Percentiles rank a stretch among this genome's conserved stretches.
These are phyloP conservation scores for Axis porcinus DNA, from an alignment of 2,113 vertebrate species.

Conservation along the genomic window DNA sequence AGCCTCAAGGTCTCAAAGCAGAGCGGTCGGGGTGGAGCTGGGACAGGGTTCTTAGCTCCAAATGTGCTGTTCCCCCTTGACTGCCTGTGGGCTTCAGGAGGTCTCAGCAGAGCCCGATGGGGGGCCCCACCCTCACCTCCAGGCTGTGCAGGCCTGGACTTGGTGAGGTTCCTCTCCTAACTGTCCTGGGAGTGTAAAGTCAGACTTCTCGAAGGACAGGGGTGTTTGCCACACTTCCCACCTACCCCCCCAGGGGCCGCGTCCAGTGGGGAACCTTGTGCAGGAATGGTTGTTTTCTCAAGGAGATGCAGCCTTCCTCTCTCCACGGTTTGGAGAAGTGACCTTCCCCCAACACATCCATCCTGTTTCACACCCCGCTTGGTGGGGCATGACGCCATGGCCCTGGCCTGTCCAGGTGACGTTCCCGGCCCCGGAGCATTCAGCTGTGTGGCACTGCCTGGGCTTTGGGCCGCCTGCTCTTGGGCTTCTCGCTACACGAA, in stretches of 20 bases:
- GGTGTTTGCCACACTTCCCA: neutral
- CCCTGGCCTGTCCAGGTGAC: neutral
- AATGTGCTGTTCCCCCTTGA: neutral
- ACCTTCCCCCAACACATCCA: no score
- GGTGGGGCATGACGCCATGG: no score
- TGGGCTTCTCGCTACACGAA: neutral
- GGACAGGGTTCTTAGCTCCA: neutral
- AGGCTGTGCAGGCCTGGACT: neutral
- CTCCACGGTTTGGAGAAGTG: neutral
- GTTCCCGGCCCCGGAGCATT: neutral
- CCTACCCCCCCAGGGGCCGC: neutral
- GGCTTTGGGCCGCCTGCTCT: neutral
- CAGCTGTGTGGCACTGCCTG: neutral
- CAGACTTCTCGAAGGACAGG: neutral
- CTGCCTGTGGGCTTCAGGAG: neutral
- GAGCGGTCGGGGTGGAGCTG: rapidly evolving
- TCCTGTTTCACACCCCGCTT: neutral
- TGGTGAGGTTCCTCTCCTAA: neutral
- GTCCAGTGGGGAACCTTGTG: neutral
- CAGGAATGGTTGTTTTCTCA: neutral
- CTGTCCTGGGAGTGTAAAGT: neutral
- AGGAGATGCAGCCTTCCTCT: neutral
- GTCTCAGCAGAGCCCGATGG: constrained; percentile 50
- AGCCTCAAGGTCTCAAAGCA: constrained; percentile 91
- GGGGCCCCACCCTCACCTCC: neutral